Conservation (phyloP, 2,113 vertebrate genomes). For the Tricholaema leucomelas region DNA sequence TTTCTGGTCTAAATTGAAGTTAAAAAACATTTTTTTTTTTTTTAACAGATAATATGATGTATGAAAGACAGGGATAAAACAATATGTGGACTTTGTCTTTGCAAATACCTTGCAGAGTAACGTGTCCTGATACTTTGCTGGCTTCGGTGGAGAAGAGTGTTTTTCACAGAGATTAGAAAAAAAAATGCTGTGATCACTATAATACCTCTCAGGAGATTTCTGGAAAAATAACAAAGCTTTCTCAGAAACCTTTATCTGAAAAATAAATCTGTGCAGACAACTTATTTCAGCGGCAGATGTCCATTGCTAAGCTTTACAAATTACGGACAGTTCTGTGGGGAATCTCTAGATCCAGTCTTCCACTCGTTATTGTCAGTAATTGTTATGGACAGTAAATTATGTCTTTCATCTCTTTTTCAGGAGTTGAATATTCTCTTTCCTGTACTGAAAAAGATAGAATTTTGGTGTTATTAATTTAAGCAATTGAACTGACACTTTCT, state of each 20-base stretch:
- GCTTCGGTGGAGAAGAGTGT: neutral
- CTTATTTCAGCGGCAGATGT: constrained; percentile 28
- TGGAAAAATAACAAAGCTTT: constrained; percentile 28
- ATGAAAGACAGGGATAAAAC: neutral
- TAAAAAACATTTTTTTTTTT: too few relatives aligned
- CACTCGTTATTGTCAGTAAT: constrained; percentile 20
- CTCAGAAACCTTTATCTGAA: constrained; percentile 1
- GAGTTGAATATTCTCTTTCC: constrained; percentile 51
- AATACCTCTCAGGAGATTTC: neutral
- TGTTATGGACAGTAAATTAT: constrained; percentile 7
- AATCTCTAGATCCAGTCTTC: constrained; percentile 28
- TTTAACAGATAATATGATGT: neutral
- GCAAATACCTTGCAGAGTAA: neutral
- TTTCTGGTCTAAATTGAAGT: neutral
- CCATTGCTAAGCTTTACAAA: constrained; percentile 31
- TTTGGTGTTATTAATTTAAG: constrained; percentile 51
- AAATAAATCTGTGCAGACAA: constrained; percentile 33
- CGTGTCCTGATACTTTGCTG: neutral
- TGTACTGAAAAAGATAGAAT: constrained; percentile 51
- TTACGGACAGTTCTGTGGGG: constrained; percentile 33
- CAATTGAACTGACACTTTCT: constrained; percentile 43
- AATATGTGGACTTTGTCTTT: neutral
- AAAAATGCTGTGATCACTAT: neutral
- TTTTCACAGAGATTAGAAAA: neutral
- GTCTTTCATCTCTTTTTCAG: constrained; percentile 48